These are phyloP conservation scores for Chelonus formosanus DNA, from an alignment of 2,888 invertebrate species.

Conservation along the genomic window DNA sequence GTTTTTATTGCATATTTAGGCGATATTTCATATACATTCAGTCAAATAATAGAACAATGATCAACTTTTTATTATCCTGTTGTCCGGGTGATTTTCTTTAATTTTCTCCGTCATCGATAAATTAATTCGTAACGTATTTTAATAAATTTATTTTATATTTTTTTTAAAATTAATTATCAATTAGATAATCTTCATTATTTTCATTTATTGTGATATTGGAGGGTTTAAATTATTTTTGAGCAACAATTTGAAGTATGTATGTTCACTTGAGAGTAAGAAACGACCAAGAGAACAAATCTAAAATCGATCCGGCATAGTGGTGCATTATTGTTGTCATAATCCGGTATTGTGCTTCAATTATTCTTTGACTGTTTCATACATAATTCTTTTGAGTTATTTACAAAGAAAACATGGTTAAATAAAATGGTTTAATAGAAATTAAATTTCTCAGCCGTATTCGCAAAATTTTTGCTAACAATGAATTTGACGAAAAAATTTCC, in stretches of 20 bases:
- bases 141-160: not conserved
- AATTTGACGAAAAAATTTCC: no score
- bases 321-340: conserved; percentile 37
- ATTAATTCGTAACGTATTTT: not conserved
- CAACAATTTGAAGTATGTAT: not conserved
- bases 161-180: no score
- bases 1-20: not conserved
- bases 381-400: no score
- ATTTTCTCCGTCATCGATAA: not conserved
- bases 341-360: conserved; percentile 13
- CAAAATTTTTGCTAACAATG: no score
- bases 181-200: no score
- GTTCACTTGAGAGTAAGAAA: not conserved
- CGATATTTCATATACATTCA: no score
- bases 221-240: not conserved
- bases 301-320: conserved; percentile 32
- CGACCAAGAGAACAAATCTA: conserved; percentile 28
- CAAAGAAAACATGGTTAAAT: no score
- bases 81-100: conserved; percentile 17
- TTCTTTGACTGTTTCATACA: not conserved
- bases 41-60: no score
- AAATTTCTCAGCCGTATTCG: no score
- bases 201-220: no score
- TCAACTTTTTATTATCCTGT: conserved; percentile 19
- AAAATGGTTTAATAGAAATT: no score